Base-by-base conservation (phyloP, 2,888 invertebrate genomes). In the Chrysomela aeneicollis region DNA sequence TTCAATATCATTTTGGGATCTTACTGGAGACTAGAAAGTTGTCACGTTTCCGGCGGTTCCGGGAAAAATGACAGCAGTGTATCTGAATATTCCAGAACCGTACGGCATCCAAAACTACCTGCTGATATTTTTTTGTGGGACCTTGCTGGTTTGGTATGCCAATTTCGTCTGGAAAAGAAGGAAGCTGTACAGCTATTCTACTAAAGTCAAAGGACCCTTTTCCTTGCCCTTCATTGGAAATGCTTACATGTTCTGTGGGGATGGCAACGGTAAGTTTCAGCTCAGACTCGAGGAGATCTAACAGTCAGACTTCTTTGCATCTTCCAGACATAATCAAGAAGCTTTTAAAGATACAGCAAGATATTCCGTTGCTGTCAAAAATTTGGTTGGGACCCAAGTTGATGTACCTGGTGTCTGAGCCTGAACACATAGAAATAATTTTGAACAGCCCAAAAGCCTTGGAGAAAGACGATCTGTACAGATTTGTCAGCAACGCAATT, bases 351-450 rank as follows among this genome's bases (percentile, higher is more conserved):
- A 21, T 61, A 12, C 61, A 61, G 37, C n/a, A 55, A 9, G 30
- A 18, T 10, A 19, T 17, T 18, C 42, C 60, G 0, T 42, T 19
- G 35, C n/a, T 58, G 26, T 57, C 30, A 17, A 62, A 50, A 32
- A 8, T 64, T 1, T 64, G 64, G 64, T 9, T 52, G 3, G 52
- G 35, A 4, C 26, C 21, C 15, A 35, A 50, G 19, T 46, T 64
- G 18, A n/a, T 50, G 15, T 37, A 54, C 35, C 12, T 60, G 1
- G 15, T 64, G 15, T 57, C 61, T 12, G 21, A 60, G 0, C 64
- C 64, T 1, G 51, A 61, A 30, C 50, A 64, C 53, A 57, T 64
- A 18, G 61, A 64, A 22, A 64, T 17, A 15, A 30, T 64, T 1
- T 12, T 64, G 22, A 64, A 61, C 52, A 55, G 57, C 47, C 54